A percentile compares a stretch with the other conserved stretches of the same genome.
phyloP scores from a whole-genome alignment of 2,888 invertebrate species.

The Papilio elwesi region DNA sequence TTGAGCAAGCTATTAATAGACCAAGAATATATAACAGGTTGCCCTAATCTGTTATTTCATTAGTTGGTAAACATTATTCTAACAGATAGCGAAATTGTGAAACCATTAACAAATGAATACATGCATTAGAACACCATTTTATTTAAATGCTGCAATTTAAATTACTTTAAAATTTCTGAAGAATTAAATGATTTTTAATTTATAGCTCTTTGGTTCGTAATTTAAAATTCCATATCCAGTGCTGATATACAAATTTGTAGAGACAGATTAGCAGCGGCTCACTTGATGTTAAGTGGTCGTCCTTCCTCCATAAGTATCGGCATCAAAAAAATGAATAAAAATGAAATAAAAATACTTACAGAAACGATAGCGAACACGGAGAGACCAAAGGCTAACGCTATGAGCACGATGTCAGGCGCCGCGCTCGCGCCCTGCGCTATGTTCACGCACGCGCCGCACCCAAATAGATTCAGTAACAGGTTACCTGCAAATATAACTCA shows the following conservation, averaged over 20 bases:
- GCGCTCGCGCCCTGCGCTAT: conserved; percentile 76
- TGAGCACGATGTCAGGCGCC: conserved; percentile 85
- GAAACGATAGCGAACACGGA: conserved; percentile 93
- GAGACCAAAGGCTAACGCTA: conserved; percentile 93
- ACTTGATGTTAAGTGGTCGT: not conserved
- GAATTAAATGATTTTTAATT: too few species aligned
- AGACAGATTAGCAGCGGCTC: too few species aligned
- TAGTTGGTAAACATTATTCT: not conserved
- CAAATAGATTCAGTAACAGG: conserved; percentile 93
- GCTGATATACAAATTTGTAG: too few species aligned
- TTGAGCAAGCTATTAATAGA: not conserved
- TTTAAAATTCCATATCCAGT: too few species aligned
- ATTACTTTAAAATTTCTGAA: too few species aligned
- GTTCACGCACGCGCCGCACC: conserved; percentile 91
- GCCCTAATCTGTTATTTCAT: not conserved
- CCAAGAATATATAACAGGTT: not conserved
- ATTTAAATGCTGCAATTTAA: too few species aligned
- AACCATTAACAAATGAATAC: too few species aligned
- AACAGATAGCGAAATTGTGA: too few species aligned
- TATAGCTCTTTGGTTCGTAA: too few species aligned
- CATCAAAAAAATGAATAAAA: not conserved
- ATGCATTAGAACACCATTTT: too few species aligned
- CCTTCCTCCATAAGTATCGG: not conserved
- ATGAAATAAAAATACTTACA: conserved; percentile 72
- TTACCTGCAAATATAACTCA: conserved; percentile 81